phyloP scores from a whole-genome alignment of 2,113 vertebrate genomes.

The Muscicapa adusta region DNA sequence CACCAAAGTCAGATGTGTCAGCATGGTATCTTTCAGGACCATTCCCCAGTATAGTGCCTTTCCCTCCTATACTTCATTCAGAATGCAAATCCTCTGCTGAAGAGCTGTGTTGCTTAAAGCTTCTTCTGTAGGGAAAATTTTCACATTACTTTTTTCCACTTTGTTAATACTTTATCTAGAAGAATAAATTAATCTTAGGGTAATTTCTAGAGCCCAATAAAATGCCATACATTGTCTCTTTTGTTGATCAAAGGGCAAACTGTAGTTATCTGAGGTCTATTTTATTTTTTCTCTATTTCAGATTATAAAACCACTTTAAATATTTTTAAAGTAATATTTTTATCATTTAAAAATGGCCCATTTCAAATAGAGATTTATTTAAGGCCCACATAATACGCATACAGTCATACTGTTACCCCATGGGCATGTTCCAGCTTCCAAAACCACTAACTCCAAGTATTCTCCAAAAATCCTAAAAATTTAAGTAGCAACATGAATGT shows the following conservation, averaged over 20 bases:
- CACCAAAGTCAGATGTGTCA: not conserved
- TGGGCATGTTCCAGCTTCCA: not conserved
- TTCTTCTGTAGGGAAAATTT: not conserved
- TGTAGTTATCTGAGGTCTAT: not conserved
- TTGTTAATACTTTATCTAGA: not conserved
- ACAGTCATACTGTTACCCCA: not conserved
- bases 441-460: not conserved
- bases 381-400: not conserved
- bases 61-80: not conserved
- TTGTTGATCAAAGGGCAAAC: accelerated
- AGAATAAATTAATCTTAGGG: not conserved
- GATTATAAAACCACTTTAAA: not conserved
- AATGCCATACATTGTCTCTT: not conserved
- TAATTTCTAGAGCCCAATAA: not conserved
- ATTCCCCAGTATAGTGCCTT: not conserved
- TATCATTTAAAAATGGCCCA: not conserved
- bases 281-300: not conserved
- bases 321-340: not conserved
- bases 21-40: not conserved
- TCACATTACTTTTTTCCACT: not conserved
- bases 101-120: not conserved
- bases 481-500: not conserved
- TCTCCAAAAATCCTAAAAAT: not conserved
- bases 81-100: not conserved
- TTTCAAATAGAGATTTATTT: not conserved